phyloP scores from a whole-genome alignment of 1,140 invertebrate species.

The Teleopsis dalmanni region DNA sequence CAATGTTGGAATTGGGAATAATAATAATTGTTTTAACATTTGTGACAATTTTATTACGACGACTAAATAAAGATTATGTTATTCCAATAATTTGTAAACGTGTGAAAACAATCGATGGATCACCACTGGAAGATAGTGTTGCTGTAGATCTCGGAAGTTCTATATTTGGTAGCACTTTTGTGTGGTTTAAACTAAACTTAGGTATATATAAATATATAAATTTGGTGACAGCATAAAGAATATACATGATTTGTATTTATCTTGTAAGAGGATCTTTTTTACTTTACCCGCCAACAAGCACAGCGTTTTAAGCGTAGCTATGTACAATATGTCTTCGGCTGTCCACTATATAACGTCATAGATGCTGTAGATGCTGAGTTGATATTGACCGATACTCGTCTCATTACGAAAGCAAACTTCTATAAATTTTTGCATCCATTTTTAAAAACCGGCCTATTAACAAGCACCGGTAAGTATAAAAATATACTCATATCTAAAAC shows the following conservation, averaged over 20 bases:
- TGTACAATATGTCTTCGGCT: constrained; percentile 20
- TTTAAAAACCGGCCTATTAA: constrained; percentile 59
- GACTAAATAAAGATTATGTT: constrained; percentile 20
- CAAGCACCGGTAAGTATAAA: constrained; percentile 48
- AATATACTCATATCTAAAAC: background rate
- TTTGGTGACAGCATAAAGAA: background rate
- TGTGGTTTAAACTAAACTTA: background rate
- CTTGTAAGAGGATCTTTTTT: constrained; percentile 17
- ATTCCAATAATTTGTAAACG: constrained; percentile 13
- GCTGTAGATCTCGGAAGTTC: background rate
- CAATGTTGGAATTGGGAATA: too few relatives aligned
- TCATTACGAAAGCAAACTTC: constrained; percentile 25
- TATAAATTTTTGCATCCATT: constrained; percentile 56
- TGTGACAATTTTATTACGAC: constrained; percentile 6
- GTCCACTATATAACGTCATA: constrained; percentile 25
- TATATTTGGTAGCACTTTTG: background rate
- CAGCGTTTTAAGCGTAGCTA: constrained; percentile 18
- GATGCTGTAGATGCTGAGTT: constrained; percentile 26
- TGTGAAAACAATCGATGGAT: constrained; percentile 21
- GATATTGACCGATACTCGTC: constrained; percentile 26
- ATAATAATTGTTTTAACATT: constrained; percentile 9
- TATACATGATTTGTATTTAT: background rate
- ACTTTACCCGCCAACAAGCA: constrained; percentile 16
- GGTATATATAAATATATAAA: background rate
- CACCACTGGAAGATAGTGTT: constrained; percentile 14